Conservation (phyloP, 2,888 invertebrate species). For the Drosophila macrothrix region DNA sequence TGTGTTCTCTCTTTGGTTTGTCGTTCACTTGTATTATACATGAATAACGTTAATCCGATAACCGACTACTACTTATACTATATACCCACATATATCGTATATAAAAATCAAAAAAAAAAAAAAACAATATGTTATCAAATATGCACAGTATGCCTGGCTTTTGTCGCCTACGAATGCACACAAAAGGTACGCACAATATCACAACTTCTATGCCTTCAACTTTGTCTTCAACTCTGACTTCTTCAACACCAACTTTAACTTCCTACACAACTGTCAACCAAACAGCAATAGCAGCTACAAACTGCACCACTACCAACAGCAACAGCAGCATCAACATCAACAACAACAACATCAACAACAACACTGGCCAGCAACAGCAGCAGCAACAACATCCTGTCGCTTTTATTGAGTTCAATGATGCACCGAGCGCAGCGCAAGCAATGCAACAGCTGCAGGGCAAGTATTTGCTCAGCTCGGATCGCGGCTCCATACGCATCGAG, state of each 20-base stretch:
- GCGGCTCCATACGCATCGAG: slow-evolving; percentile 99
- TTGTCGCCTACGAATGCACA: slow-evolving; percentile 98
- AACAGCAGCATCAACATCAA: slow-evolving; percentile 46
- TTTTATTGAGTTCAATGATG: slow-evolving; percentile 98
- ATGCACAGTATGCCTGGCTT: slow-evolving; percentile 97
- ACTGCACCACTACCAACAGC: slow-evolving; percentile 49
- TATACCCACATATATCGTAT: slow-evolving; percentile 49
- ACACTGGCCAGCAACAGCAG: slow-evolving; percentile 26
- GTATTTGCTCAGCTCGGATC: slow-evolving; percentile 97
- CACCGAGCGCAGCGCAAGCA: slow-evolving; percentile 95
- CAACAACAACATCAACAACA: slow-evolving; percentile 74
- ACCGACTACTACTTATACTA: slow-evolving; percentile 56
- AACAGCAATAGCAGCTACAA: slow-evolving; percentile 60
- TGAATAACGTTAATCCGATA: slow-evolving; percentile 59
- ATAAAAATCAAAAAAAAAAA: slow-evolving; percentile 38
- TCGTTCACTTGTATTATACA: slow-evolving; percentile 78
- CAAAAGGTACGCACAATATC: slow-evolving; percentile 88
- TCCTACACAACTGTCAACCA: slow-evolving; percentile 65
- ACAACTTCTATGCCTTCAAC: slow-evolving; percentile 83
- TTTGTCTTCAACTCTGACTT: slow-evolving; percentile 81
- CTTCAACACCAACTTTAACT: slow-evolving; percentile 80
- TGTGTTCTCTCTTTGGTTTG: slow-evolving; percentile 77
- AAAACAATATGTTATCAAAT: slow-evolving; percentile 60
- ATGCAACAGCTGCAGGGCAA: slow-evolving; percentile 98
- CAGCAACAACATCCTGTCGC: slow-evolving; percentile 92